phyloP scores from a whole-genome alignment of 2,113 vertebrate species.

The Apaloderma vittatum region DNA sequence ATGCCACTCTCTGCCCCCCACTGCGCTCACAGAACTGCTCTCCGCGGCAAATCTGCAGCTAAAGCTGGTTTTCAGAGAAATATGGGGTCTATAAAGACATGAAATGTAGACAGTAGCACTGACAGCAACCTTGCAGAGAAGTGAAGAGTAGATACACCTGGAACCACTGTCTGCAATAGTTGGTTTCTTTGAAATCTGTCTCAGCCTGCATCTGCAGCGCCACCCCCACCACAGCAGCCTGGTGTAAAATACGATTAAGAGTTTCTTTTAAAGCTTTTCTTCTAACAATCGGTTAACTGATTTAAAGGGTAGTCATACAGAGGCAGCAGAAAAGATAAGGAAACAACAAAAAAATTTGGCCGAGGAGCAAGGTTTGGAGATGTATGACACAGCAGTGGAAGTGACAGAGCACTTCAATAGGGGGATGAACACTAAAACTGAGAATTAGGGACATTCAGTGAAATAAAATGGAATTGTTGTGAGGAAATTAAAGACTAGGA shows the following conservation, averaged over 20 bases:
- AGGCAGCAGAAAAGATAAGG: neutral
- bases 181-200: neutral
- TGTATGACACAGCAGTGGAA: neutral
- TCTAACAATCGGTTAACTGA: neutral
- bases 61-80: neutral
- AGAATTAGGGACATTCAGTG: neutral
- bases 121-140: neutral
- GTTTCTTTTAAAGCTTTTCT: neutral
- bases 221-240: neutral
- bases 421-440: neutral
- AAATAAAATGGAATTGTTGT: neutral
- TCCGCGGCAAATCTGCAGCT: neutral
- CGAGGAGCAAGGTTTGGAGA: neutral
- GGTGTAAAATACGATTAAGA: neutral
- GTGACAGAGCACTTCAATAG: neutral
- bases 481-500: neutral
- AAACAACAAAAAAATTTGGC: neutral
- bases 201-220: neutral
- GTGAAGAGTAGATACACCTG: neutral
- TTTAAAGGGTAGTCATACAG: neutral
- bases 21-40: neutral
- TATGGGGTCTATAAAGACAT: neutral
- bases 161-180: neutral
- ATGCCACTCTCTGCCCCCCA: neutral
- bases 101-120: neutral